Conservation (phyloP, 2,113 vertebrate species). For the Oncorhynchus clarkii region DNA sequence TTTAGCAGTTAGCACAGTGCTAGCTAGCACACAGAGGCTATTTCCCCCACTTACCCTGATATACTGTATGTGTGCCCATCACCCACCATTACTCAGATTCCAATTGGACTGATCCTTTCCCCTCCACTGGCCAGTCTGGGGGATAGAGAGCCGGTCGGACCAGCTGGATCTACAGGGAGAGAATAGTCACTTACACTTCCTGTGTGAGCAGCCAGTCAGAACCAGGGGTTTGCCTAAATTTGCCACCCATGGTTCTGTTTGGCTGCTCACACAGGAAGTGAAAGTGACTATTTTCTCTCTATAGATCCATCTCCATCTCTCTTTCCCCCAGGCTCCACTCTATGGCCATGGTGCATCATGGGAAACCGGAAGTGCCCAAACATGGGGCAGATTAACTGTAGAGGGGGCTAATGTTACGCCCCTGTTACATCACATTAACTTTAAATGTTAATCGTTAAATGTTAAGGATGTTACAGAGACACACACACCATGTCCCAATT, state of each 20-base stretch:
- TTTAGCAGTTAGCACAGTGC: constrained; percentile 9
- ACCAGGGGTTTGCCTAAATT: not conserved
- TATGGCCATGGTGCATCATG: not conserved
- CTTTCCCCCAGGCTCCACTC: not conserved
- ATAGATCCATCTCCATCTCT: too few relatives aligned
- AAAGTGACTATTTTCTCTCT: not conserved
- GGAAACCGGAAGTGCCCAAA: not conserved
- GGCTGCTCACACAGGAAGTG: not conserved
- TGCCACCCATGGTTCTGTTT: not conserved
- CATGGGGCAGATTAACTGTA: not conserved
- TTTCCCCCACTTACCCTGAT: not conserved
- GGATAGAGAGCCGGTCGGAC: too few relatives aligned
- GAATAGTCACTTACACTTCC: not conserved
- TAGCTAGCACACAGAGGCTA: not conserved
- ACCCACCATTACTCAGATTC: constrained; percentile 17
- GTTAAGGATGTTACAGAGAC: too few relatives aligned
- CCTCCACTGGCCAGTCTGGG: constrained; percentile 14
- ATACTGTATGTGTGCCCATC: too few relatives aligned
- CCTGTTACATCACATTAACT: not conserved
- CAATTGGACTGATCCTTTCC: constrained; percentile 43
- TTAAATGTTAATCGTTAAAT: too few relatives aligned
- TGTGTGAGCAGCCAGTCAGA: not conserved
- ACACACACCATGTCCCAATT: too few relatives aligned
- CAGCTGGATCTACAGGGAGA: not conserved
- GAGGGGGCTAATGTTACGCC: not conserved